Conservation (phyloP, 2,888 invertebrate species). For the Lasiommata megera region DNA sequence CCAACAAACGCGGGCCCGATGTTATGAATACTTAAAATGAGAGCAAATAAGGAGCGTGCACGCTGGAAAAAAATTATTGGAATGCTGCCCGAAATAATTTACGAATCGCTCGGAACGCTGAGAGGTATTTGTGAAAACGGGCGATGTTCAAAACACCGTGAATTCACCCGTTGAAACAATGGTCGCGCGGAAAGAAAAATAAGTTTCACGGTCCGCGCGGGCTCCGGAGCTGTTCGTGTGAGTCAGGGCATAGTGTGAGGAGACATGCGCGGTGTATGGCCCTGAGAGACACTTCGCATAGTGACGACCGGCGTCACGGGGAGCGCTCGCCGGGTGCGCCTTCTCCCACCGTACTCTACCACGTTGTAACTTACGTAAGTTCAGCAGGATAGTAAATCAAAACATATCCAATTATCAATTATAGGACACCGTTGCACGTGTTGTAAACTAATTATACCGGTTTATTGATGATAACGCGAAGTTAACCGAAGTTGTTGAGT, state of each 20-base stretch:
- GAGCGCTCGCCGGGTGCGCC: slow-evolving; percentile 44
- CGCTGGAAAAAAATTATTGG: slow-evolving; percentile 33
- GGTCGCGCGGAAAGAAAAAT: slow-evolving; percentile 60
- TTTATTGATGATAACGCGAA: background rate
- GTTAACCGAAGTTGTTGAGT: slow-evolving; percentile 28
- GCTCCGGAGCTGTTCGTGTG: slow-evolving; percentile 61
- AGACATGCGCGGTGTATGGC: slow-evolving; percentile 68
- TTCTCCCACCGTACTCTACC: slow-evolving; percentile 29
- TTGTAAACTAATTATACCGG: background rate
- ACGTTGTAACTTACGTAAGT: slow-evolving; percentile 69
- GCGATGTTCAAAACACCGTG: slow-evolving; percentile 33
- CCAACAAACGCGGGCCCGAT: slow-evolving; percentile 52
- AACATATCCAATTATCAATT: slow-evolving; percentile 6
- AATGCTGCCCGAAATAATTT: slow-evolving; percentile 30
- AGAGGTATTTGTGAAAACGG: slow-evolving; percentile 33
- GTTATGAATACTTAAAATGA: slow-evolving; percentile 67
- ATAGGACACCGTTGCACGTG: background rate
- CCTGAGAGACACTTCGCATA: slow-evolving; percentile 44
- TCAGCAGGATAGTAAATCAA: slow-evolving; percentile 19
- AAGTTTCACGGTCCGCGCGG: slow-evolving; percentile 54
- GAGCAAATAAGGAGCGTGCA: slow-evolving; percentile 45
- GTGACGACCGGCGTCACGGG: slow-evolving; percentile 58
- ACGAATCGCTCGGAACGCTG: slow-evolving; percentile 22
- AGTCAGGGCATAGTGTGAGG: slow-evolving; percentile 62
- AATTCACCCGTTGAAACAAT: slow-evolving; percentile 44